Evolutionary conservation across 2,113 vertebrate genomes (phyloP), one percentile per base, ranked within the genome.

Genomic region (Nycticorax nycticorax): DNA sequence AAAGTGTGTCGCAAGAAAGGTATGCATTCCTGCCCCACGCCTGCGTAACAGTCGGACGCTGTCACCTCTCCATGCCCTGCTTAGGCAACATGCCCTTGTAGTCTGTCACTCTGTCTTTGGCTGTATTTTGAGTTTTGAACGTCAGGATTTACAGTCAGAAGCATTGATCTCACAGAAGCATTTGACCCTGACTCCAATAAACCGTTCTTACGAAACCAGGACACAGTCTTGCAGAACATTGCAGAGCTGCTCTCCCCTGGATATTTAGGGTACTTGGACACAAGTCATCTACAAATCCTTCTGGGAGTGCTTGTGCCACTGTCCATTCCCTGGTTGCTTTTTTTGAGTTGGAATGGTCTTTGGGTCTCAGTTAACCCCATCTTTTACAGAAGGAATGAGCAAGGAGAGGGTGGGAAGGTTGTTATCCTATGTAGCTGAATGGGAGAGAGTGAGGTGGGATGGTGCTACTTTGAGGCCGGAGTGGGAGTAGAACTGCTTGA

Each of bases 1-100:
- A 99, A 99, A 99, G 99, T 99, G 77, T 99, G 99, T 96, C 99
- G 99, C 60, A 99, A 97, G 97, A 99, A 99, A 99, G 99, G 99
- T 99, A 96, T 8, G 83, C 19, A 1, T 37, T 80, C 35, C 64
- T 56, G 80, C 73, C 85, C 71, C 66, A 14, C 0, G 30, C 50
- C 47, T 64, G 39, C 41, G 9, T 33, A 50, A 27, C 71, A 57
- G 28, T 14, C 7, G 55, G 66, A 16, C 56, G 30, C 63, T 92
- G 62, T 75, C 78, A 57, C 72, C 57, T 82, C 72, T 92, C 80
- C 60, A 6, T 83, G 85, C 85, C 75, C 83, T 92, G 82, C 68
- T 60, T 60, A 76, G 67, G 75, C 78, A 85, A 37, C 6, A 0
- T 39, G 63, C 55, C 83, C 39, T 43, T 60, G 32, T 63, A 59